These are phyloP conservation scores for Pseudomyrmex cubaensis DNA, from an alignment of 1,140 invertebrate genomes.

Conservation along the genomic window DNA sequence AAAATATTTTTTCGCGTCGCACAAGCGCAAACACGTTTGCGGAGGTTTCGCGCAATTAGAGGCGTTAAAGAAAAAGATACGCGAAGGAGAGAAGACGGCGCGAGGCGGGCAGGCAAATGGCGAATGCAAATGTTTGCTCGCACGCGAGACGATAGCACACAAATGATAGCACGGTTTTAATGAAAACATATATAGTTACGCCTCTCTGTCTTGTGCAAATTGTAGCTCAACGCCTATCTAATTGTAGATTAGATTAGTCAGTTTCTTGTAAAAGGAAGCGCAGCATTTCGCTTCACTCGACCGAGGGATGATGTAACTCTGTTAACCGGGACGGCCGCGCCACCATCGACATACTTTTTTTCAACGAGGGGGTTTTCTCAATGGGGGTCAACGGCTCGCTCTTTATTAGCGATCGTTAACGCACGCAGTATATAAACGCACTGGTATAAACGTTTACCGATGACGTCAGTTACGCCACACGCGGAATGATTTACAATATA, in stretches of 20 bases:
- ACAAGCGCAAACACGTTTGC: neutral
- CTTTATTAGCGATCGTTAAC: constrained; percentile 69
- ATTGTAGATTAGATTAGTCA: constrained; percentile 19
- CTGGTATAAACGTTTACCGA: constrained; percentile 64
- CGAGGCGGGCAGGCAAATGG: constrained; percentile 20
- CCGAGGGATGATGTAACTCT: constrained; percentile 42
- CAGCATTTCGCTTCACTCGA: neutral
- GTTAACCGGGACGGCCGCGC: constrained; percentile 32
- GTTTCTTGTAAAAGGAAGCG: neutral
- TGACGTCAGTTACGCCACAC: constrained; percentile 61
- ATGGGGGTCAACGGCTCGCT: constrained; percentile 70
- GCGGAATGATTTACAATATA: constrained; percentile 55
- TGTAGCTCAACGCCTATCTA: constrained; percentile 12
- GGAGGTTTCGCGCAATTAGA: neutral
- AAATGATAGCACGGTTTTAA: constrained; percentile 39
- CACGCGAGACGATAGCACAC: constrained; percentile 40
- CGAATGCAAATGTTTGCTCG: constrained; percentile 51
- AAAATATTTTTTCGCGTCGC: constrained; percentile 39
- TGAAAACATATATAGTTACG: constrained; percentile 33
- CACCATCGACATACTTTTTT: constrained; percentile 47
- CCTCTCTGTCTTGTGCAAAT: constrained; percentile 34
- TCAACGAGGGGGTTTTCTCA: constrained; percentile 26
- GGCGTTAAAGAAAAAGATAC: neutral
- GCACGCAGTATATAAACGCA: neutral
- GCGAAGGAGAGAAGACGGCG: neutral